These are phyloP conservation scores for Peucedramus taeniatus DNA, from an alignment of 2,113 vertebrate species.

Conservation along the genomic window DNA sequence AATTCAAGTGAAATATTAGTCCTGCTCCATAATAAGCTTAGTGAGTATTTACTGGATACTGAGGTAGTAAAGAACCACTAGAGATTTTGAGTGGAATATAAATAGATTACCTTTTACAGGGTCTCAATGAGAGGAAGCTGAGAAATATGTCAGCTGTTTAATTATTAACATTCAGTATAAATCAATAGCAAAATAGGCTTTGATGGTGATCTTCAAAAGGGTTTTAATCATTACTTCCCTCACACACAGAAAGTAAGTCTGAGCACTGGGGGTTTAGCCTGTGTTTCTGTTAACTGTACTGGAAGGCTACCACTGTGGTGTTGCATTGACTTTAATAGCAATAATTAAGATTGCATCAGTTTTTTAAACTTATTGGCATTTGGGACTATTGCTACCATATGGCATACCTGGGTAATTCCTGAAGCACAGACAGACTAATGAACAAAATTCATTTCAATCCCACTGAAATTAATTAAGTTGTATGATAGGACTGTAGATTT, in stretches of 20 bases:
- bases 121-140: slow-evolving; percentile 12
- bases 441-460: background rate
- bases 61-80: background rate
- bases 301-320: background rate
- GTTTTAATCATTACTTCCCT: slow-evolving; percentile 23
- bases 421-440: background rate
- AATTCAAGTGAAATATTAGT: slow-evolving; percentile 18
- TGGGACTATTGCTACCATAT: background rate
- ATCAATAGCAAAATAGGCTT: slow-evolving; percentile 42
- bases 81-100: slow-evolving; percentile 23
- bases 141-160: slow-evolving; percentile 21
- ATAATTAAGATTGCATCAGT: background rate
- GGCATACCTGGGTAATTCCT: background rate
- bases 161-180: slow-evolving; percentile 39
- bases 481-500: background rate
- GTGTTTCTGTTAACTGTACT: background rate
- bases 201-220: slow-evolving; percentile 35
- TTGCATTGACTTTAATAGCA: background rate
- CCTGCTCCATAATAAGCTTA: background rate
- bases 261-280: background rate
- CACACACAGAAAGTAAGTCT: background rate
- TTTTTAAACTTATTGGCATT: background rate
- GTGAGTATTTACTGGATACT: background rate
- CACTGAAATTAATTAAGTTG: slow-evolving; percentile 8
- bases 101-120: slow-evolving; percentile 26